phyloP scores from a whole-genome alignment of 2,888 invertebrate species.

The Alloplasta piceator region DNA sequence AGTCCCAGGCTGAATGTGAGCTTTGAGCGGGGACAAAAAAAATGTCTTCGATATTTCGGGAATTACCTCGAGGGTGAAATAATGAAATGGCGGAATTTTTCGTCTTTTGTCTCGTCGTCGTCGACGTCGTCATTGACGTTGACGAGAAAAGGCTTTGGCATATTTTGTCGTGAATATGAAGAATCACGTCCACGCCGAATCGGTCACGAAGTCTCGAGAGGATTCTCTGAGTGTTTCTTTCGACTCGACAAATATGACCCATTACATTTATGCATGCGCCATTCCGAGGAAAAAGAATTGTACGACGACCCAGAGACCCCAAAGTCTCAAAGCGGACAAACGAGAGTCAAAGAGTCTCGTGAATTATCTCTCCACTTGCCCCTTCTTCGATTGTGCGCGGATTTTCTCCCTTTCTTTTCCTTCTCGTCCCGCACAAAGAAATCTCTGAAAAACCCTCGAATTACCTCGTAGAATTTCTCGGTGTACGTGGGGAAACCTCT shows the following conservation, averaged over 20 bases:
- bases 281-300: neutral
- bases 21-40: too few species aligned
- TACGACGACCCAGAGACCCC: constrained; percentile 45
- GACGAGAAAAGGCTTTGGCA: constrained; percentile 33
- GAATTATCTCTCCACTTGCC: constrained; percentile 70
- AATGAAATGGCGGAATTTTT: too few species aligned
- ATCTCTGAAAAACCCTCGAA: too few species aligned
- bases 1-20: too few species aligned
- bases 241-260: neutral
- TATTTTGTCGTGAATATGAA: constrained; percentile 29
- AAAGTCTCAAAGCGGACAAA: constrained; percentile 24
- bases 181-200: constrained; percentile 29
- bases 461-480: constrained; percentile 37
- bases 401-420: constrained; percentile 51
- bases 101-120: too few species aligned
- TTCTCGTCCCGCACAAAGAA: constrained; percentile 9
- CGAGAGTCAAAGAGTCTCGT: constrained; percentile 12
- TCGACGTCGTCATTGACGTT: too few species aligned
- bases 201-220: constrained; percentile 31
- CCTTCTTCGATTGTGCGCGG: constrained; percentile 32
- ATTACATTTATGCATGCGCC: neutral
- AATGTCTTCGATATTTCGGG: too few species aligned
- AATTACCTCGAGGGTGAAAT: too few species aligned
- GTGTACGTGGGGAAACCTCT: neutral
- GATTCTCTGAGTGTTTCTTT: constrained; percentile 5